Percentiles rank a stretch among this genome's conserved stretches.
Conservation (phyloP, 2,113 vertebrate species). For the Pterocles orientalis region DNA sequence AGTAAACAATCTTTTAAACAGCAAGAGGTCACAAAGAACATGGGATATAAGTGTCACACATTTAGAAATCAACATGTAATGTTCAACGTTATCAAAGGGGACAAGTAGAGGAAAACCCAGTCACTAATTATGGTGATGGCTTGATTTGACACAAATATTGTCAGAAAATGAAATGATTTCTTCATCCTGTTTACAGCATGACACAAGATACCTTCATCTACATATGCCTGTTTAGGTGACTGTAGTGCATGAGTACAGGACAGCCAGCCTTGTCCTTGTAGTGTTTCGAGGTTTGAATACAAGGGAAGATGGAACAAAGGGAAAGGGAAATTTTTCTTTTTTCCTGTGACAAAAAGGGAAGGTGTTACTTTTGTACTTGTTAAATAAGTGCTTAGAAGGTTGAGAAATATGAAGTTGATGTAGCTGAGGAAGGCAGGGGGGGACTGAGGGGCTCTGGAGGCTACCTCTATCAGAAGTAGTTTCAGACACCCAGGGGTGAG, state of each 20-base stretch:
- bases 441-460: background rate
- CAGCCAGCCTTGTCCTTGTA: background rate
- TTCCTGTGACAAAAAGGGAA: background rate
- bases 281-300: background rate
- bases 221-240: background rate
- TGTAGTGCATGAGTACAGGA: background rate
- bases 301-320: background rate
- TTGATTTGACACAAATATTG: background rate
- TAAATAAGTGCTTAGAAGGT: background rate
- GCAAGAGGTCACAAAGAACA: background rate
- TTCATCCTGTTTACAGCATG: background rate
- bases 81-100: fast-evolving
- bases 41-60: background rate
- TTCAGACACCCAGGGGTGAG: background rate
- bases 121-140: background rate
- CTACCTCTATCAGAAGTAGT: background rate
- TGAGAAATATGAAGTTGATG: background rate
- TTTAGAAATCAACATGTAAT: background rate
- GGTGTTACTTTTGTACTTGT: background rate
- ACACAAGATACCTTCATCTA: background rate
- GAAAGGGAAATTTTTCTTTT: background rate
- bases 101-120: background rate
- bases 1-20: background rate
- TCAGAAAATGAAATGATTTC: background rate
- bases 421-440: background rate